Evolutionary conservation across 2,113 vertebrate genomes (phyloP).

Genomic region (Melanotaenia duboulayi): DNA sequence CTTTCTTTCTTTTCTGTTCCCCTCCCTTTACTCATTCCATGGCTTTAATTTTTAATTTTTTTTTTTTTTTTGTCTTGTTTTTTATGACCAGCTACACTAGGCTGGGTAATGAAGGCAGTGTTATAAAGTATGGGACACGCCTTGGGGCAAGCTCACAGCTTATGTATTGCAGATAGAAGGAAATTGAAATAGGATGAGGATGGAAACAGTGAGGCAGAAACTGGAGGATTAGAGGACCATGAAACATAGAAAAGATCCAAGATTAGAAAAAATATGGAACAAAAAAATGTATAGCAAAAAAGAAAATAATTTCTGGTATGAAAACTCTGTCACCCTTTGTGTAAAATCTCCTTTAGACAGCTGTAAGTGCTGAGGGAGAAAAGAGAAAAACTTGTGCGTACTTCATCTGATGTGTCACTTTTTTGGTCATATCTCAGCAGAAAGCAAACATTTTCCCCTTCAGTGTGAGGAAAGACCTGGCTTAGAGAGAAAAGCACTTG

Average conservation of each 20-base stretch:
- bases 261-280: slow-evolving; percentile 46
- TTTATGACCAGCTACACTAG: slow-evolving; percentile 66
- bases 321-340: slow-evolving; percentile 16
- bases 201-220: slow-evolving; percentile 48
- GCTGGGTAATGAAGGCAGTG: slow-evolving; percentile 65
- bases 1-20: slow-evolving; percentile 25
- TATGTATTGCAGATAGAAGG: slow-evolving; percentile 51
- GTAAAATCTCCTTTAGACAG: neutral
- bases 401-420: slow-evolving; percentile 1
- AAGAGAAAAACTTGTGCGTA: too few relatives aligned
- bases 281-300: slow-evolving; percentile 29
- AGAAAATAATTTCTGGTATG: slow-evolving; percentile 15
- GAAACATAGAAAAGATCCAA: slow-evolving; percentile 57
- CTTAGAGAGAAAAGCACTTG: neutral
- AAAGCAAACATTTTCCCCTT: neutral
- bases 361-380: neutral
- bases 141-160: slow-evolving; percentile 57
- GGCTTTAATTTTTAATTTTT: slow-evolving; percentile 52
- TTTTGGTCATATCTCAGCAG: too few relatives aligned
- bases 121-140: slow-evolving; percentile 70
- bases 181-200: slow-evolving; percentile 58
- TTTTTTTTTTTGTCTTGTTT: slow-evolving; percentile 27
- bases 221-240: slow-evolving; percentile 51
- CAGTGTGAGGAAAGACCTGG: neutral
- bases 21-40: slow-evolving; percentile 31